Percentiles rank a stretch among this genome's conserved stretches.
phyloP scores from a whole-genome alignment of 2,888 invertebrate genomes.

The Dicyrtomina minuta region DNA sequence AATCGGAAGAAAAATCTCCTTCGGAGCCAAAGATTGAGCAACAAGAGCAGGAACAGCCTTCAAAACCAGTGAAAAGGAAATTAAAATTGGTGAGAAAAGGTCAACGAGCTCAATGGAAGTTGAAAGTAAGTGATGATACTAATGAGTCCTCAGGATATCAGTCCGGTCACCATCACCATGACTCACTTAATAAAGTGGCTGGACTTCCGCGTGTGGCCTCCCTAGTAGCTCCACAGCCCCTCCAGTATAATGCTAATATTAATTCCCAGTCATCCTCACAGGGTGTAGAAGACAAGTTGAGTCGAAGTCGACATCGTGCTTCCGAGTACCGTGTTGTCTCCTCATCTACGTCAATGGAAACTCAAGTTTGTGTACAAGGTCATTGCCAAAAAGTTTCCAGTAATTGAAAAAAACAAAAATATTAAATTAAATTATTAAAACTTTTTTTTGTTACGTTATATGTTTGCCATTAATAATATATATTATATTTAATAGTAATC shows the following conservation, averaged over 20 bases:
- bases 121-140: slow-evolving; percentile 34
- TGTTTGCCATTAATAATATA: too few species aligned
- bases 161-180: neutral
- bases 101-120: slow-evolving; percentile 50
- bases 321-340: slow-evolving; percentile 15
- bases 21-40: slow-evolving; percentile 5
- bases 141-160: neutral
- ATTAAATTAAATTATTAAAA: too few species aligned
- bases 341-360: slow-evolving; percentile 42
- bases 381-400: slow-evolving; percentile 50
- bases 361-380: slow-evolving; percentile 50
- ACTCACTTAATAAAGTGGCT: neutral
- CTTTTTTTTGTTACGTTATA: too few species aligned
- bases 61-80: slow-evolving; percentile 32
- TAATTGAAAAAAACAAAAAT: slow-evolving; percentile 19
- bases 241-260: neutral
- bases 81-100: slow-evolving; percentile 52
- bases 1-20: slow-evolving; percentile 33
- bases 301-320: neutral
- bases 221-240: slow-evolving; percentile 17
- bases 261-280: neutral
- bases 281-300: too few species aligned
- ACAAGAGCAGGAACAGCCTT: neutral
- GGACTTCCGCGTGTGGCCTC: slow-evolving; percentile 20
- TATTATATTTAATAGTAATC: too few species aligned